Percentiles rank a stretch among this genome's conserved stretches.
Conservation (phyloP, 2,888 invertebrate genomes). For the Apamea monoglypha region DNA sequence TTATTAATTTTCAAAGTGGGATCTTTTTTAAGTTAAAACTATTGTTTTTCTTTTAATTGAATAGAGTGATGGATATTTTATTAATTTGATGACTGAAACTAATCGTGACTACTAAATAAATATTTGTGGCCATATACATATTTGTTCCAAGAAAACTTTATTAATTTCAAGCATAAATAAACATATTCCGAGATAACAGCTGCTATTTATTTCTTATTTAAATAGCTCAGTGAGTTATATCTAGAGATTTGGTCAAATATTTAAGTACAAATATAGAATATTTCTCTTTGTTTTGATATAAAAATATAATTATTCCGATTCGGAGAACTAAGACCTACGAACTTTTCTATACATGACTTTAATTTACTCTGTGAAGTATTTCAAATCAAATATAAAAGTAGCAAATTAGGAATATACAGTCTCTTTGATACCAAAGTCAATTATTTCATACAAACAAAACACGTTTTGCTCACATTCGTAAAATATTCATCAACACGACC, state of each 20-base stretch:
- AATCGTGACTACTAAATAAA: not conserved
- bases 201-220: slow-evolving; percentile 10
- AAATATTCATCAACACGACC: slow-evolving; percentile 53
- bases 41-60: not conserved
- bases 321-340: not conserved
- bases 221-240: not conserved
- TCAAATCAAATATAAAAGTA: slow-evolving; percentile 12
- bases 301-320: not conserved
- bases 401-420: not conserved
- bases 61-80: not conserved
- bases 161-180: slow-evolving; percentile 14
- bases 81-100: not conserved
- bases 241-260: not conserved
- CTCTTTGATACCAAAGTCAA: slow-evolving; percentile 9
- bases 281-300: not conserved
- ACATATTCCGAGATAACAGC: not conserved
- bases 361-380: not conserved
- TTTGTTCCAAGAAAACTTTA: not conserved
- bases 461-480: slow-evolving; percentile 14
- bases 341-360: not conserved
- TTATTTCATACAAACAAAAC: slow-evolving; percentile 21
- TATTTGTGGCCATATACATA: too few species aligned
- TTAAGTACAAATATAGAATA: not conserved
- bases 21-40: not conserved
- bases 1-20: not conserved